These are phyloP conservation scores for Hypomecis atomaria DNA, from an alignment of 2,888 invertebrate genomes.

Conservation along the genomic window DNA sequence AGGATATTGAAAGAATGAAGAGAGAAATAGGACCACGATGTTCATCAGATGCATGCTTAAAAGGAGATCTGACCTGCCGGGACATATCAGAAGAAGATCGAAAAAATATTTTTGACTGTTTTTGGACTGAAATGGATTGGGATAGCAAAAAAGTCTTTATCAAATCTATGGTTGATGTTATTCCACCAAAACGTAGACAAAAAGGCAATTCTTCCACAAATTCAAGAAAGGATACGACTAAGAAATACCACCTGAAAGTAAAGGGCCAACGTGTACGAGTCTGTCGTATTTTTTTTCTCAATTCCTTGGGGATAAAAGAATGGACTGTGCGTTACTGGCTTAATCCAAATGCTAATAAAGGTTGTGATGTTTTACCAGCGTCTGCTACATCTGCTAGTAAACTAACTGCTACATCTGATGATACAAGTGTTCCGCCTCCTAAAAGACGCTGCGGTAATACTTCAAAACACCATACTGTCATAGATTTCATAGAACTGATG, in stretches of 20 bases:
- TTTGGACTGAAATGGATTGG: conserved; percentile 11
- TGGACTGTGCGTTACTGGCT: conserved; percentile 2
- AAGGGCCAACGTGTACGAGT: neutral
- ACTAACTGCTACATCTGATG: neutral
- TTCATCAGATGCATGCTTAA: conserved; percentile 10
- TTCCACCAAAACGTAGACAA: conserved; percentile 4
- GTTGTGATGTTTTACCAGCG: neutral
- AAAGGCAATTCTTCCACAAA: neutral
- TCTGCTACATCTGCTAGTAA: neutral
- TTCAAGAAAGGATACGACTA: neutral
- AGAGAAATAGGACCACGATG: conserved; percentile 9
- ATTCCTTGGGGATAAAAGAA: conserved; percentile 1
- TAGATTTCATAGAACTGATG: neutral
- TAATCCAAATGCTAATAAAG: neutral
- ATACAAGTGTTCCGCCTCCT: neutral
- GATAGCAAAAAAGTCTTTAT: conserved; percentile 8
- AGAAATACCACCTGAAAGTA: neutral
- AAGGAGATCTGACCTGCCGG: neutral
- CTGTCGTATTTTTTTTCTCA: conserved; percentile 2
- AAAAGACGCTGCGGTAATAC: neutral
- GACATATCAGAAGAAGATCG: conserved; percentile 4
- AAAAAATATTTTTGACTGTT: neutral
- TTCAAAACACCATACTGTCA: neutral
- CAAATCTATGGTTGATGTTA: conserved; percentile 7
- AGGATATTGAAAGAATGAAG: conserved; percentile 3